Base-by-base conservation (phyloP, 2,888 invertebrate species). In the Melolontha melolontha region DNA sequence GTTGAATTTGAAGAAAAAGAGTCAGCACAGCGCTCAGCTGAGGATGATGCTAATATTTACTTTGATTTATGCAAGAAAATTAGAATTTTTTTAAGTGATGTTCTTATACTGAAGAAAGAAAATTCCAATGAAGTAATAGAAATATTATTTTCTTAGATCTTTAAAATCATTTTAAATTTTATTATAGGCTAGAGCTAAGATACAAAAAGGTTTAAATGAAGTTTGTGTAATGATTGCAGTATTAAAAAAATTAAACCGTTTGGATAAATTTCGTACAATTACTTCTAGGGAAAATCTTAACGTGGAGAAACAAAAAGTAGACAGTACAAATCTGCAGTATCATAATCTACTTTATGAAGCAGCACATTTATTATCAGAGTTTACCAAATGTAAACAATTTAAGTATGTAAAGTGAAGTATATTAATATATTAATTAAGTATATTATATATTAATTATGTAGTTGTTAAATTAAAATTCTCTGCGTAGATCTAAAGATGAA, bases 311-410 rank as follows among this genome's bases (percentile, higher is more conserved):
- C 91, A 92, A 76, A 90, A 92, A 74, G 95, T 97, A 0, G 97
- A 98, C 79, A 92, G 92, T 64, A 93, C 94, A 74, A 93, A 97
- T 79, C 84, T 98, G 59, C 93, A 95, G 75, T 86, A 97, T 64
- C 97, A 98, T 83, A 98, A 98, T 84, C 86, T 98, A 59, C 85
- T 97, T 5, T 98, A 98, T 81, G 98, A 98, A 86, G 92, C 94
- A 7, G 92, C 95, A 79, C 96, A 98, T 85, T 86, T 98, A 16
- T 92, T 95, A 75, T 95, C 95, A 75, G 97, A 98, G 87, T 95
- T 96, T n/a, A 91, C 93, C 16, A 95, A 96, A 78, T 97, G 97
- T 79, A 87, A 96, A 69, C 95, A 97, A 79, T 97, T 97, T 80
- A 97, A 95, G 91, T 91, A 82, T 80, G 86, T 75, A 34, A 10